Conservation (phyloP, 1,140 invertebrate species). For the Anastatus disparis region DNA sequence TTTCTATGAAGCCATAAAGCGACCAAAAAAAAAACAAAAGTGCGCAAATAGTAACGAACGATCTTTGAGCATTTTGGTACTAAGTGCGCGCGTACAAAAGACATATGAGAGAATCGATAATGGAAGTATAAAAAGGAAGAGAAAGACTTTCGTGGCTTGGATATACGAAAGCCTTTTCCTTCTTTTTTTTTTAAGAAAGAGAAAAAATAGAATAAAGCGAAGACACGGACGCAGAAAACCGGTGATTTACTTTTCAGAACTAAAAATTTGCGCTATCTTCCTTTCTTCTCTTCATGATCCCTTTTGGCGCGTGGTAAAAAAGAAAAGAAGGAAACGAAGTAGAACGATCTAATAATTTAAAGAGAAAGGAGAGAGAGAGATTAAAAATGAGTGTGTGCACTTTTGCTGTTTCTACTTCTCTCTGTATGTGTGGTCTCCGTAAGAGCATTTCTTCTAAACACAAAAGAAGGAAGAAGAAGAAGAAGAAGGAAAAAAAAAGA, state of each 20-base stretch:
- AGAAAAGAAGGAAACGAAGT: background rate
- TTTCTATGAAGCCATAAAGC: background rate
- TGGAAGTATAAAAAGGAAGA: background rate
- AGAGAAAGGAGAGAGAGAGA: background rate
- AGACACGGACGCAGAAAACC: background rate
- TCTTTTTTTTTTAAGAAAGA: too few relatives aligned
- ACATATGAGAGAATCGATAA: background rate
- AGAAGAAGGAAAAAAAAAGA: too few relatives aligned
- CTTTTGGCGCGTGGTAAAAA: background rate
- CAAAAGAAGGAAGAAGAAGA: too few relatives aligned
- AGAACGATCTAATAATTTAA: slow-evolving; percentile 21
- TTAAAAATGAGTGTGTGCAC: background rate
- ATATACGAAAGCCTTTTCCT: slow-evolving; percentile 11
- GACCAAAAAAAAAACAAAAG: too few relatives aligned
- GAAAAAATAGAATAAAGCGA: background rate
- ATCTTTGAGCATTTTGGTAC: background rate
- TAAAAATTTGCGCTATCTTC: slow-evolving; percentile 17
- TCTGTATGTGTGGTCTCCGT: slow-evolving; percentile 13
- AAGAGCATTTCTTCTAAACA: too few relatives aligned
- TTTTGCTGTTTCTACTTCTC: background rate
- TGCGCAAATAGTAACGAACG: background rate
- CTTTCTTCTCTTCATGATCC: background rate
- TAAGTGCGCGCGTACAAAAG: slow-evolving; percentile 11
- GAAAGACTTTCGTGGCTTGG: too few relatives aligned
- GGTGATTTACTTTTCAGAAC: slow-evolving; percentile 25